Evolutionary conservation across 2,113 vertebrate species (phyloP).

Genomic region (Mormyrus lacerda): DNA sequence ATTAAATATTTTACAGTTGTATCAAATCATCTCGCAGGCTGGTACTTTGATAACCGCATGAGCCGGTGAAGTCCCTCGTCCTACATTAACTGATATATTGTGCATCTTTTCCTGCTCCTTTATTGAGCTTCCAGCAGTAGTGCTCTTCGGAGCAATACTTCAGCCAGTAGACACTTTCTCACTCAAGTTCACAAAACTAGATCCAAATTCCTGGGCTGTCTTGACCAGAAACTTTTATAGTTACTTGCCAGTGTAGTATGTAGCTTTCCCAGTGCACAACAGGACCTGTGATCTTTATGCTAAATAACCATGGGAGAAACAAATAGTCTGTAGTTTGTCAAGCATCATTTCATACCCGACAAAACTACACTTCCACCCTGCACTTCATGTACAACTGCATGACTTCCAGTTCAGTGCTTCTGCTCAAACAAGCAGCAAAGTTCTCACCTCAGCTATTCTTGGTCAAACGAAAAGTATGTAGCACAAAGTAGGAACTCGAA

Average conservation of each 20-base stretch:
- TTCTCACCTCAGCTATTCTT: background rate
- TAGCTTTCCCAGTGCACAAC: too few species aligned
- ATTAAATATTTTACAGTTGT: background rate
- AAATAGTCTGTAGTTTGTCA: too few species aligned
- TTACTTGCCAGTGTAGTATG: background rate
- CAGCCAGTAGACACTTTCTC: background rate
- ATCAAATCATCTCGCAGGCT: background rate
- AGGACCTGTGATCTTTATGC: too few species aligned
- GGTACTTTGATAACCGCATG: background rate
- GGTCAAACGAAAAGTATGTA: background rate
- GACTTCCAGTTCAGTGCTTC: background rate
- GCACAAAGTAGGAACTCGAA: background rate
- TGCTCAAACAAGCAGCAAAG: background rate
- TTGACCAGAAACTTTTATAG: background rate
- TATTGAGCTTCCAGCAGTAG: too few species aligned
- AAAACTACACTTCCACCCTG: too few species aligned
- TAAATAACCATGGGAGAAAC: too few species aligned
- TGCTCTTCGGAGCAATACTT: background rate
- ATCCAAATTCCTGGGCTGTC: background rate
- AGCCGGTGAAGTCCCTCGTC: background rate
- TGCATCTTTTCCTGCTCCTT: background rate
- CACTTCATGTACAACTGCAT: too few species aligned
- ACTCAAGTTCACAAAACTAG: background rate
- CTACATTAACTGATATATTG: background rate
- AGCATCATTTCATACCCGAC: too few species aligned